A percentile compares a stretch with the other conserved stretches of the same genome.
phyloP scores from a whole-genome alignment of 2,888 invertebrate species.

The Dryococelus australis region DNA sequence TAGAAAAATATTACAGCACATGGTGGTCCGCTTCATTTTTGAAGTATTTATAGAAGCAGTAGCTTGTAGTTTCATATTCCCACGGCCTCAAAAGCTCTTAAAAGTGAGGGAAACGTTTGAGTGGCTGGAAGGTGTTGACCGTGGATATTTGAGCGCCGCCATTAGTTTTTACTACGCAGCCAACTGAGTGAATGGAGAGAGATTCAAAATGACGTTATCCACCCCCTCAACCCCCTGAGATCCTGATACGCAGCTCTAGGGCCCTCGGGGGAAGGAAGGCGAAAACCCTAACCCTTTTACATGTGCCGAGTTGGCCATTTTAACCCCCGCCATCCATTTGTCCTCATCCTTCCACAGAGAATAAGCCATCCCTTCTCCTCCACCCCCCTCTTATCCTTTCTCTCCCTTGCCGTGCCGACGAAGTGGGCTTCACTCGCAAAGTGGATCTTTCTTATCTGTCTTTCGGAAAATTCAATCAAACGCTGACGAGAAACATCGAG shows the following conservation, averaged over 20 bases:
- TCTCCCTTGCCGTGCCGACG: not conserved
- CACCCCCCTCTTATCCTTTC: not conserved
- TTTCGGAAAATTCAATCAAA: not conserved
- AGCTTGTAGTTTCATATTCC: too few species aligned
- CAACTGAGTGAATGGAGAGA: not conserved
- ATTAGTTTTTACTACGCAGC: not conserved
- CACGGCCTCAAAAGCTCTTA: too few species aligned
- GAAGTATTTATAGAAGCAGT: too few species aligned
- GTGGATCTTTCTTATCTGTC: conserved; percentile 16
- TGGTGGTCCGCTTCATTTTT: too few species aligned
- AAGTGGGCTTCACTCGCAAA: not conserved
- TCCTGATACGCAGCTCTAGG: not conserved
- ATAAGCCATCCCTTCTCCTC: too few species aligned
- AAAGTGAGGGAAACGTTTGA: too few species aligned
- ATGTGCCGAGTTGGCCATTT: conserved; percentile 16
- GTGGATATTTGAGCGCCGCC: not conserved
- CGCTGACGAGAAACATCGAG: not conserved
- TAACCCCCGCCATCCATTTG: not conserved
- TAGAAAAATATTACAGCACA: too few species aligned
- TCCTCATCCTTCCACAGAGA: not conserved
- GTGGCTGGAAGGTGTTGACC: not conserved
- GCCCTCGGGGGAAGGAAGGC: not conserved
- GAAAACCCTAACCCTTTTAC: not conserved
- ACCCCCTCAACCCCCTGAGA: not conserved
- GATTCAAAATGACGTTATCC: not conserved